A percentile compares a stretch with the other conserved stretches of the same genome.
phyloP scores from a whole-genome alignment of 1,140 invertebrate genomes.

The Trichonephila clavipes region DNA sequence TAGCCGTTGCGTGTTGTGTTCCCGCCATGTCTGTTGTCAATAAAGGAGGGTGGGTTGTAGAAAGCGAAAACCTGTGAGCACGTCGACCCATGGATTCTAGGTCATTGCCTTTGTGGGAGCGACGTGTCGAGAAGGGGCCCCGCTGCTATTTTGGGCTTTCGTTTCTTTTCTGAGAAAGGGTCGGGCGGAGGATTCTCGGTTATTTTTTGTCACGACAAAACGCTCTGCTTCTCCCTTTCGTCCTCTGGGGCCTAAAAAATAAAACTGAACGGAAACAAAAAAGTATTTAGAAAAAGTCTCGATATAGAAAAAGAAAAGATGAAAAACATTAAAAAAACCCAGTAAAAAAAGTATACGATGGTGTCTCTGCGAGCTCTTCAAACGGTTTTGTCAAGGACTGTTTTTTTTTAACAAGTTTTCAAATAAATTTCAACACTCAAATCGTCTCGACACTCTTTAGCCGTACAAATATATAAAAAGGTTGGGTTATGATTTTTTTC shows the following conservation, averaged over 20 bases:
- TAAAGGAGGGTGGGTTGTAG: constrained; percentile 7
- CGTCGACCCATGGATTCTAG: constrained; percentile 64
- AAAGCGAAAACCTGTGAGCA: constrained; percentile 61
- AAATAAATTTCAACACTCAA: constrained; percentile 72
- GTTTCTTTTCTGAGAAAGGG: constrained; percentile 70
- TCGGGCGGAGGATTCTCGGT: constrained; percentile 40
- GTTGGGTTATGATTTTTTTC: constrained; percentile 63
- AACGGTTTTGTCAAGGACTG: constrained; percentile 30
- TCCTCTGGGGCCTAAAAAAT: constrained; percentile 66
- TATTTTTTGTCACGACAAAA: constrained; percentile 63
- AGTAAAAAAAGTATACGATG: background rate
- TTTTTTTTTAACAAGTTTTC: constrained; percentile 57
- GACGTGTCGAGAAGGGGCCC: constrained; percentile 8
- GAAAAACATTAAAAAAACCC: background rate
- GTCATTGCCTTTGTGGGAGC: constrained; percentile 74
- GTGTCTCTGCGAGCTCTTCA: constrained; percentile 28
- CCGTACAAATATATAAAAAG: constrained; percentile 70
- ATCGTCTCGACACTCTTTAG: constrained; percentile 60
- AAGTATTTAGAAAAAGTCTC: constrained; percentile 47
- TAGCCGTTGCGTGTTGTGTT: background rate
- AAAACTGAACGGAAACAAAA: constrained; percentile 33
- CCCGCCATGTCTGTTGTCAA: constrained; percentile 11
- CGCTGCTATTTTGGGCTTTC: constrained; percentile 52
- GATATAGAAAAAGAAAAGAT: constrained; percentile 34
- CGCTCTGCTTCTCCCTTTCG: constrained; percentile 45